Percentiles rank a stretch among this genome's conserved stretches.
Conservation (phyloP, 2,113 vertebrate genomes). For the Calypte anna region DNA sequence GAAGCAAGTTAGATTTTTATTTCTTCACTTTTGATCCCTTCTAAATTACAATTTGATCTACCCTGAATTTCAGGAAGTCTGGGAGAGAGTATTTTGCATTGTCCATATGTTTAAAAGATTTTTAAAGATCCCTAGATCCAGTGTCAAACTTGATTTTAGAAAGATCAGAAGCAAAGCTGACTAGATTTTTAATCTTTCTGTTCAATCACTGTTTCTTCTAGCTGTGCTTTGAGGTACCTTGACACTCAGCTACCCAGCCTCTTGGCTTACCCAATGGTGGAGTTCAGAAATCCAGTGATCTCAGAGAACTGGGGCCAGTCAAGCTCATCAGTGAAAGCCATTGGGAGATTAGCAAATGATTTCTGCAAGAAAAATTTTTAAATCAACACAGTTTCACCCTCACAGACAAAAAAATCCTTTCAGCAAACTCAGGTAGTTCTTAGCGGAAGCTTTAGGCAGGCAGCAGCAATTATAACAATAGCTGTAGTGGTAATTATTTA, state of each 20-base stretch:
- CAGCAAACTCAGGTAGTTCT: neutral
- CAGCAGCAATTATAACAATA: neutral
- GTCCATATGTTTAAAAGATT: neutral
- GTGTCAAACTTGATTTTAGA: neutral
- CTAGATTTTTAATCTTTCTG: neutral
- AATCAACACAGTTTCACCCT: neutral
- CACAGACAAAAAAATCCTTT: neutral
- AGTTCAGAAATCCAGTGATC: slow-evolving; percentile 77
- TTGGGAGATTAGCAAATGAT: slow-evolving; percentile 71
- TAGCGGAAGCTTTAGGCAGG: neutral
- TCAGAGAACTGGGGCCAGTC: slow-evolving; percentile 83
- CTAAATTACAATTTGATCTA: neutral
- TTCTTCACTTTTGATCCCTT: neutral
- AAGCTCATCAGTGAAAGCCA: slow-evolving; percentile 71
- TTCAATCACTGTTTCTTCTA: neutral
- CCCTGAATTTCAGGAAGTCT: neutral
- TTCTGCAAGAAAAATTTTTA: slow-evolving; percentile 68
- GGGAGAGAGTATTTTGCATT: neutral
- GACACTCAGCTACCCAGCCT: neutral
- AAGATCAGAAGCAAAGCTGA: neutral
- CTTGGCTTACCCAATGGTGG: slow-evolving; percentile 71
- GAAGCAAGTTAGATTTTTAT: neutral
- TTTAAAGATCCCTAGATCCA: neutral
- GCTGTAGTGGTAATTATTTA: neutral
- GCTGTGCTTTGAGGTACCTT: neutral